Base-by-base conservation (phyloP, 2,113 vertebrate species). In the Chionis minor region DNA sequence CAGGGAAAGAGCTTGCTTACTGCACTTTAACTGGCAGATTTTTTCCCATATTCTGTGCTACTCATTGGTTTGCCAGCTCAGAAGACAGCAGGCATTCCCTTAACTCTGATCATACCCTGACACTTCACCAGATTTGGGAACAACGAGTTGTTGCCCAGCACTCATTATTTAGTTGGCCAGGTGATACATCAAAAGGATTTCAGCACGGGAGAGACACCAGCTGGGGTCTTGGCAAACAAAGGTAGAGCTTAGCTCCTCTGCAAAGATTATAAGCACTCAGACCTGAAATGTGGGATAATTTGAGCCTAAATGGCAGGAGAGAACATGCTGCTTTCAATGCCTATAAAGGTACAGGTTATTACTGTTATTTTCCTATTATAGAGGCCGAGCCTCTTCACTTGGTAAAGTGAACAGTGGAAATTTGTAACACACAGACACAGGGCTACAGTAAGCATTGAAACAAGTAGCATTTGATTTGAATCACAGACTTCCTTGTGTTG, bases 131-230 rank as follows among this genome's bases (percentile, higher is more conserved):
- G 22, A 72, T 23, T 45, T 5, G 12, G 78, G 14, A 93, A 54
- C 73, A 55, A 69, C 35, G 59, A 89, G 73, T 4, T 91, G 70
- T 1, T 89, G 92, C 66, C 91, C 89, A 91, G 77, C 66, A 18
- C 77, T 84, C 80, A 72, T 85, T 62, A 93, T 69, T 90, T 47
- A 88, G 52, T 20, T 84, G 88, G 81, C 72, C 86, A 84, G 92
- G 66, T 79, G 69, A 95, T 61, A 79, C 49, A 75, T 88, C 94
- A 49, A 82, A 92, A 87, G 58, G 35, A 82, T 94, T 87, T 91
- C 78, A 87, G 77, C 47, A 15, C 77, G 85, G 77, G 56, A 79
- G 77, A 78, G 80, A 38, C 56, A 58, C 91, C 86, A 94, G 91
- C 86, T 94, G 92, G 4, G 13, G 27, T 14, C 73, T 75, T 94